Evolutionary conservation across 64 coral and sea anemone species (phyloP), one percentile per base, ranked within the genome.

Genomic region (Stichodactyla helianthus): DNA sequence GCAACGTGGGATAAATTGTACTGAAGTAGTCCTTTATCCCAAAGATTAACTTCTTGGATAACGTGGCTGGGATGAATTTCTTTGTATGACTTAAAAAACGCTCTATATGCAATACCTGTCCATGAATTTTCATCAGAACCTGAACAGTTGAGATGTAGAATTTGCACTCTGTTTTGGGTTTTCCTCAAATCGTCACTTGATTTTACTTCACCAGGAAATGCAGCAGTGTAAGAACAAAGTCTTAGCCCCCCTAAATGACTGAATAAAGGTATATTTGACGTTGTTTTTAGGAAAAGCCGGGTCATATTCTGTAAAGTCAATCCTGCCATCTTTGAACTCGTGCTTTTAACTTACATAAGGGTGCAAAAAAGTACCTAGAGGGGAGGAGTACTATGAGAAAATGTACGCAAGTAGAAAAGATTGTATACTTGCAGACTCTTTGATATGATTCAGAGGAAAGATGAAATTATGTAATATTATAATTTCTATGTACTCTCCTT

Each of bases 1-100:
- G 90, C 93, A 86, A 99, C 97, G 16, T 99, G 93, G 17, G 97
- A 99, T 71, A 99, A 83, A 90, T 94, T 90, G 79, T 93, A 95
- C 77, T 92, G 84, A 54, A 99, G 91, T 86, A 99, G 86, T 50
- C 92, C 86, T 31, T 90, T 88, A 80, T 99, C 97, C 97, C 97
- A 99, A 51, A 99, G 93, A 70, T 99, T 95, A 19, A 99, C 87
- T 88, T 95, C 97, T 84, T 83, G 89, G 14, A 99, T 77, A 14
- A 82, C 76, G 79, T 99, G 93, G 65, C 51, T 13, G 0, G 65
- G 64, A 76, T 99, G 35, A 55, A 65, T 76, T 15, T 88, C 77
- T 84, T 70, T 91, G 79, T 99, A 99, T 20, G 82, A 92, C 2
- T 83, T 74, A 53, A 99, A 88, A 90, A 99, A 99, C 18, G 54